Conservation (phyloP, 2,888 invertebrate species). For the Xylota sylvarum region DNA sequence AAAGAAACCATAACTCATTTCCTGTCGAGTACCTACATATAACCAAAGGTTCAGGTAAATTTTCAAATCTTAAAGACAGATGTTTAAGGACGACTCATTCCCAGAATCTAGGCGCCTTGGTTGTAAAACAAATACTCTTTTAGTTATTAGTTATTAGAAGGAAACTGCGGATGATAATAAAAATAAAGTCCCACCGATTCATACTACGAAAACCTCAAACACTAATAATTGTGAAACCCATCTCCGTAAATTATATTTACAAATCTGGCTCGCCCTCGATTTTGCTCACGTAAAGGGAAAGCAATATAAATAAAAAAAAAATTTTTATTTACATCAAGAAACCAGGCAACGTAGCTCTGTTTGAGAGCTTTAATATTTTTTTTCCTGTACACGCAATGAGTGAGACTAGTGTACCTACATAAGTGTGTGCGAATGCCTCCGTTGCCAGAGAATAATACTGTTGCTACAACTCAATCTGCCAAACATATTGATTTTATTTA, state of each 20-base stretch:
- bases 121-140: no score
- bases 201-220: not conserved
- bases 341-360: conserved; percentile 18
- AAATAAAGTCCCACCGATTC: no score
- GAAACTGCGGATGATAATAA: no score
- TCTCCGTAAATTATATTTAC: not conserved
- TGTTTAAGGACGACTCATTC: no score
- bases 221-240: not conserved
- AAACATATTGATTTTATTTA: no score
- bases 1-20: no score
- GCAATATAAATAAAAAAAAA: conserved; percentile 13
- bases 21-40: no score
- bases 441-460: not conserved
- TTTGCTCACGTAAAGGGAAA: not conserved
- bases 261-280: not conserved
- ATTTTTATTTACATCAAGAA: conserved; percentile 13
- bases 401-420: not conserved
- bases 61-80: no score
- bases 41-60: no score
- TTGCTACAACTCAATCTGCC: no score
- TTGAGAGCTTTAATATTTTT: conserved; percentile 9
- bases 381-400: conserved; percentile 4
- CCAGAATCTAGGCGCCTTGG: no score
- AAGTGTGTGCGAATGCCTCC: not conserved
- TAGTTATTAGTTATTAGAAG: no score